Evolutionary conservation across 1,140 invertebrate species (phyloP).

Genomic region (Diplogasteroides magnus): DNA sequence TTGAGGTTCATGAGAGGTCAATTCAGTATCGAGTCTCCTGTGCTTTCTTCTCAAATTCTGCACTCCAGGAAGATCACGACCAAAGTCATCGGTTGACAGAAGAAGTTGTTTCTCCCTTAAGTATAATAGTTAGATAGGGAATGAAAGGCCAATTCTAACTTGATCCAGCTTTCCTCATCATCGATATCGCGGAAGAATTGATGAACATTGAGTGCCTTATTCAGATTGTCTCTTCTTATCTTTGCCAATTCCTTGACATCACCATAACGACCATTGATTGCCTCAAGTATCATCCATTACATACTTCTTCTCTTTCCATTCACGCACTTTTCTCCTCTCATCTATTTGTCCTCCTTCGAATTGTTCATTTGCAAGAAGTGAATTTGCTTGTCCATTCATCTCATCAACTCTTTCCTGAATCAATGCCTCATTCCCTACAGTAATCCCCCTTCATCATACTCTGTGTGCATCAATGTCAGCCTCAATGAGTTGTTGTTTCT

Average conservation of each 20-base stretch:
- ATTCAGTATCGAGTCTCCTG: conserved; percentile 88
- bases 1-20: conserved; percentile 89
- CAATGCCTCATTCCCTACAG: not conserved
- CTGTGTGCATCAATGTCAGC: conserved; percentile 79
- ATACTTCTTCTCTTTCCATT: not conserved
- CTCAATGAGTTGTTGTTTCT: conserved; percentile 96
- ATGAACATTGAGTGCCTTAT: conserved; percentile 92
- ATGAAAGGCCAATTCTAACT: conserved; percentile 59
- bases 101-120: conserved; percentile 83
- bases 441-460: not conserved
- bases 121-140: conserved; percentile 54
- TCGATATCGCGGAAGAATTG: conserved; percentile 99
- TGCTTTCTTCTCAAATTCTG: conserved; percentile 98
- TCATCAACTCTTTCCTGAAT: conserved; percentile 79
- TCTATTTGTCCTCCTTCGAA: conserved; percentile 88
- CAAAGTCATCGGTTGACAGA: conserved; percentile 94
- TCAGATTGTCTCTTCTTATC: conserved; percentile 77
- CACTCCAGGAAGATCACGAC: conserved; percentile 91
- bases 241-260: conserved; percentile 59
- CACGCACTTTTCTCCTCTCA: conserved; percentile 71
- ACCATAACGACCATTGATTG: conserved; percentile 89
- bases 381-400: conserved; percentile 88
- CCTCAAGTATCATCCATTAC: too few species aligned
- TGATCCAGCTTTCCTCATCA: conserved; percentile 99
- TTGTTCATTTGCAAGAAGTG: conserved; percentile 84